Conservation (phyloP, 92 coral and sea anemone species). For the Galaxea fascicularis region DNA sequence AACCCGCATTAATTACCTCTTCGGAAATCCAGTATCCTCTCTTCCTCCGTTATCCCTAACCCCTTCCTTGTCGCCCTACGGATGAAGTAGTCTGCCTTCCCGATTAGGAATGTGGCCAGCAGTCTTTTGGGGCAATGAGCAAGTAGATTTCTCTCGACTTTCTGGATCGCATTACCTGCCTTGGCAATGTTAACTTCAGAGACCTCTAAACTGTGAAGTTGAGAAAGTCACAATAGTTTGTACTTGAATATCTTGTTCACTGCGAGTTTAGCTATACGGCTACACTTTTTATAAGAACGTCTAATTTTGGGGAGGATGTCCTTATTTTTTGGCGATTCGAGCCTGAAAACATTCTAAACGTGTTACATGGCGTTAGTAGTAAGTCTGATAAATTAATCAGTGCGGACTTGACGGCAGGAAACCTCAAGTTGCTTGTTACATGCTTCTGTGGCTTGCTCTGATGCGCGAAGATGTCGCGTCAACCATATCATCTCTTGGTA, state of each 20-base stretch:
- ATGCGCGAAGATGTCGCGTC: too few species aligned
- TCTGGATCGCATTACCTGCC: constrained; percentile 46
- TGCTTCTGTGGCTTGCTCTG: too few species aligned
- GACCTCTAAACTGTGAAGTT: constrained; percentile 32
- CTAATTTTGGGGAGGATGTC: too few species aligned
- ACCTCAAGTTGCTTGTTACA: too few species aligned
- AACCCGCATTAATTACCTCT: constrained; percentile 1
- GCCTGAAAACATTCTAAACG: too few species aligned
- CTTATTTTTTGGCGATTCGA: too few species aligned
- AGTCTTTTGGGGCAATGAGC: constrained; percentile 55
- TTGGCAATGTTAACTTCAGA: constrained; percentile 43
- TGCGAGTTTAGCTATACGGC: too few species aligned
- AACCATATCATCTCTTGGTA: too few species aligned
- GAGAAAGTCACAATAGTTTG: not conserved
- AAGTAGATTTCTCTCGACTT: constrained; percentile 54
- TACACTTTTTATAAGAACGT: too few species aligned
- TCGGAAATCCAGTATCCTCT: constrained; percentile 8
- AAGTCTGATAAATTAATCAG: too few species aligned
- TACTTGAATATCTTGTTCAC: not conserved
- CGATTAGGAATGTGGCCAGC: constrained; percentile 61
- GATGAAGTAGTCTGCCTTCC: constrained; percentile 67
- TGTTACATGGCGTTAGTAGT: too few species aligned
- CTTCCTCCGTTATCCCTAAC: not conserved
- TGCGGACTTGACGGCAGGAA: too few species aligned
- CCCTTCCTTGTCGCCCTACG: constrained; percentile 57